These are phyloP conservation scores for Acrossocheilus fasciatus DNA, from an alignment of 2,797 vertebrate genomes.

Conservation along the genomic window DNA sequence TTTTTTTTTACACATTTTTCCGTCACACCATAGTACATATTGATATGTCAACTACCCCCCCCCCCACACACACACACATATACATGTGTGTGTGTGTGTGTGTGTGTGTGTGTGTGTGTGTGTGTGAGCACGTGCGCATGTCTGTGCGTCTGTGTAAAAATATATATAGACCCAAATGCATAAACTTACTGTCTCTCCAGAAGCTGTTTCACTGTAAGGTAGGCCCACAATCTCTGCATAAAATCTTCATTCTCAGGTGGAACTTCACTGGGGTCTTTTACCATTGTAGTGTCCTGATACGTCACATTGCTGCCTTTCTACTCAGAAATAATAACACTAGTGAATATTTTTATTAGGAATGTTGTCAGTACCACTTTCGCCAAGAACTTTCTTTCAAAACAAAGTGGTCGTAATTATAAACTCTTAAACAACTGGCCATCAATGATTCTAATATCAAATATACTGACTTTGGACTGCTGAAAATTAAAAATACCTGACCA, in stretches of 20 bases:
- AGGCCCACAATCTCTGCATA: conserved; percentile 82
- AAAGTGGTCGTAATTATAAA: not conserved
- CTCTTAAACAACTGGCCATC: not conserved
- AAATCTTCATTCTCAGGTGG: conserved; percentile 61
- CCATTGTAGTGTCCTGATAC: conserved; percentile 59
- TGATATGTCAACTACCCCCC: too few relatives aligned
- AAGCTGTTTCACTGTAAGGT: conserved; percentile 83
- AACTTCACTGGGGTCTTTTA: conserved; percentile 23
- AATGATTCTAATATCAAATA: not conserved
- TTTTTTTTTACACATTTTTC: too few relatives aligned
- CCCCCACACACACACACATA: too few relatives aligned
- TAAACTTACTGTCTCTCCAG: conserved; percentile 78
- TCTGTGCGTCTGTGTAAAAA: too few relatives aligned
- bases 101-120: too few relatives aligned
- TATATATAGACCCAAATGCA: too few relatives aligned
- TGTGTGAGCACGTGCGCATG: too few relatives aligned
- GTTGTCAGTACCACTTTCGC: not conserved
- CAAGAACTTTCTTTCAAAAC: not conserved
- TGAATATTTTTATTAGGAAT: not conserved
- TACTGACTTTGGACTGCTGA: not conserved
- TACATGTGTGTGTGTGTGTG: too few relatives aligned
- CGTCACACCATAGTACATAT: too few relatives aligned
- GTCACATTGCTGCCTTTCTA: conserved; percentile 65
- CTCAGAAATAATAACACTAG: not conserved
- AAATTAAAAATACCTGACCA: not conserved